Evolutionary conservation across 1,140 invertebrate species (phyloP), one percentile per base, ranked within the genome.

Genomic region (Drosophila malerkotliana): DNA sequence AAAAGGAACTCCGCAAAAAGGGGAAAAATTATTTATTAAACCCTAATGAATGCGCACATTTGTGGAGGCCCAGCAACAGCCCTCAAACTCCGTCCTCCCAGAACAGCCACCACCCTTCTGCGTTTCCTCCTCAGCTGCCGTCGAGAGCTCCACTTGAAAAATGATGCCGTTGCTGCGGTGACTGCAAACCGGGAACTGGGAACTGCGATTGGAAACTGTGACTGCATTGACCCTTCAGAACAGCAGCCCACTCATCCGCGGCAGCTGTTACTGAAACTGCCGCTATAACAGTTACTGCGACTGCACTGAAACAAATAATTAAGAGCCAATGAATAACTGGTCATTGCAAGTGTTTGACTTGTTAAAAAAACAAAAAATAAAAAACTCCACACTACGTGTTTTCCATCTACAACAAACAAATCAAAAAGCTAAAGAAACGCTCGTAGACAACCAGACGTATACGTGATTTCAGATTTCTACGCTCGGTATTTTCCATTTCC

Each of bases 11-110:
- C 32, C 51, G 63, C 41, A 57, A 32, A 63, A 14, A 41, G 34
- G 15, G 32, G 21, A 63, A 73, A 81, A 87, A 78, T 66, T 80
- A 87, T 87, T 87, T 85, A 87, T 85, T 85, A 85, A 85, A 68
- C 82, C 74, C 66, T 87, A 87, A 85, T 87, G 82, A 82, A 85
- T 87, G 78, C 74, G 82, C 82, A 87, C 76, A 85, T 85, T 87
- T 82, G 55, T 59, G 69, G 55, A 76, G 64, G 57, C 49, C 57
- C 67, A 28, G 53, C 47, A 62, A 44, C 61, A 28, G 57, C 28
- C 44, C 47, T 26, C 53, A 24, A 53, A 49, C 51, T 62, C 28
- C 10, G 18, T 9, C 69, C 24, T 12, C 14, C 41, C n/a, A 5
- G 41, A 44, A 15, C 30, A 48, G 14, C 12, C 3, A 14, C 51